phyloP scores from a whole-genome alignment of 2,888 invertebrate species.

The Drosophila pseudotalamancana region DNA sequence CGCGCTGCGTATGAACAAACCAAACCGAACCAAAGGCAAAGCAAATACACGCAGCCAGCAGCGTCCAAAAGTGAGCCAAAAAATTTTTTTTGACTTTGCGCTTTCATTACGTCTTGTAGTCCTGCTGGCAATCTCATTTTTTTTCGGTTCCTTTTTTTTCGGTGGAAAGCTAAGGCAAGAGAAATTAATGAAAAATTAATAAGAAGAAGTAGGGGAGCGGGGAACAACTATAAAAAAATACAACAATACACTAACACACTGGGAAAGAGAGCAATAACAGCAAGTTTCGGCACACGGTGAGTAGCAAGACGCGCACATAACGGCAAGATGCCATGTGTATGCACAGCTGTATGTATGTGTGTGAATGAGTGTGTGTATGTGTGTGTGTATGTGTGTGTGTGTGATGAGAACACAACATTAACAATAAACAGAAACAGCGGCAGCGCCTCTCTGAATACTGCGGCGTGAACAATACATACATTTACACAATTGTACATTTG shows the following conservation, averaged over 20 bases:
- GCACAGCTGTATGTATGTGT: conserved; percentile 5
- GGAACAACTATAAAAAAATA: conserved; percentile 14
- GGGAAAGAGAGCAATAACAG: conserved; percentile 31
- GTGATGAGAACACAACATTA: conserved; percentile 51
- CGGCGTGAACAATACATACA: neutral
- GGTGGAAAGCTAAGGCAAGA: conserved; percentile 40
- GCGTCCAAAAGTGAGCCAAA: conserved; percentile 26
- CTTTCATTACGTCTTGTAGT: conserved; percentile 21
- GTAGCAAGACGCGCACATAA: conserved; percentile 31
- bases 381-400: too few species aligned
- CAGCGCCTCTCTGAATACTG: conserved; percentile 27
- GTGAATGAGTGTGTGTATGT: neutral
- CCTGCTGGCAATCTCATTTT: conserved; percentile 18
- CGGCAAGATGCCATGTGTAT: conserved; percentile 19
- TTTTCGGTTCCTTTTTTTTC: conserved; percentile 36
- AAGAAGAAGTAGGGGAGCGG: conserved; percentile 42
- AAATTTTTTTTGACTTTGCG: conserved; percentile 48
- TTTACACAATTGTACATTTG: neutral
- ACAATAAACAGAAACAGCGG: conserved; percentile 65
- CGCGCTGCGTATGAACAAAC: conserved; percentile 24
- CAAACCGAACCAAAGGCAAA: conserved; percentile 7
- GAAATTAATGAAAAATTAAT: conserved; percentile 68
- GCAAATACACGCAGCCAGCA: conserved; percentile 10
- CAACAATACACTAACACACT: conserved; percentile 6
- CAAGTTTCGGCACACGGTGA: conserved; percentile 57